A percentile compares a stretch with the other conserved stretches of the same genome.
phyloP scores from a whole-genome alignment of 2,113 vertebrate genomes.

The Xyrauchen texanus region DNA sequence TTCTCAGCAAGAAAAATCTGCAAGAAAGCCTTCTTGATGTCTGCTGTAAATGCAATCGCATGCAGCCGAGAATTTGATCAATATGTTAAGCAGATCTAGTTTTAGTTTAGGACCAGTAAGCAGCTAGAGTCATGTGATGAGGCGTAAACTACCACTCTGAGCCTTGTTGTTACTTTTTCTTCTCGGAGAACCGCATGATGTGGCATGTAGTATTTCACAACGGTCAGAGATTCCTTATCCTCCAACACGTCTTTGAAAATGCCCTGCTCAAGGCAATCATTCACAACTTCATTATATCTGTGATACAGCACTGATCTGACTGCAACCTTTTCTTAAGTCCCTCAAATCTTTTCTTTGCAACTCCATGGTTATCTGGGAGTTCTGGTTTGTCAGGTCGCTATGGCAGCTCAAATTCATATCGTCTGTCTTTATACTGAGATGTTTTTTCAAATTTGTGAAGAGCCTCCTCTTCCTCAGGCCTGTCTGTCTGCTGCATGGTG shows the following conservation, averaged over 20 bases:
- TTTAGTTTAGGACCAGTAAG: background rate
- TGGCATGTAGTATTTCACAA: background rate
- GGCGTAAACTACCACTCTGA: background rate
- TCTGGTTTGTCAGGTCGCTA: background rate
- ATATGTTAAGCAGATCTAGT: background rate
- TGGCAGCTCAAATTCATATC: background rate
- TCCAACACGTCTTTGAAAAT: background rate
- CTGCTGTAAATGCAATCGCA: background rate
- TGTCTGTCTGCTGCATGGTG: background rate
- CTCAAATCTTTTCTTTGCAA: background rate
- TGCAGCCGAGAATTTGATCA: background rate
- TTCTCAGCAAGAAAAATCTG: constrained; percentile 21
- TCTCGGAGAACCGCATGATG: background rate
- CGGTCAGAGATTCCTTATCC: background rate
- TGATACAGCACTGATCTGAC: background rate
- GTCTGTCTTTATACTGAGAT: background rate
- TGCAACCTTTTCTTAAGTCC: background rate
- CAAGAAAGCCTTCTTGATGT: too few relatives aligned
- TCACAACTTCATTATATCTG: background rate
- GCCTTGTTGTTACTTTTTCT: background rate
- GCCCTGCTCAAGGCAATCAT: background rate
- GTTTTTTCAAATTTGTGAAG: background rate
- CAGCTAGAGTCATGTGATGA: background rate
- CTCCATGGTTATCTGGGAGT: background rate
- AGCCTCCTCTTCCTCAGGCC: background rate